Evolutionary conservation across 2,888 invertebrate species (phyloP).

Genomic region (Oscheius onirici): DNA sequence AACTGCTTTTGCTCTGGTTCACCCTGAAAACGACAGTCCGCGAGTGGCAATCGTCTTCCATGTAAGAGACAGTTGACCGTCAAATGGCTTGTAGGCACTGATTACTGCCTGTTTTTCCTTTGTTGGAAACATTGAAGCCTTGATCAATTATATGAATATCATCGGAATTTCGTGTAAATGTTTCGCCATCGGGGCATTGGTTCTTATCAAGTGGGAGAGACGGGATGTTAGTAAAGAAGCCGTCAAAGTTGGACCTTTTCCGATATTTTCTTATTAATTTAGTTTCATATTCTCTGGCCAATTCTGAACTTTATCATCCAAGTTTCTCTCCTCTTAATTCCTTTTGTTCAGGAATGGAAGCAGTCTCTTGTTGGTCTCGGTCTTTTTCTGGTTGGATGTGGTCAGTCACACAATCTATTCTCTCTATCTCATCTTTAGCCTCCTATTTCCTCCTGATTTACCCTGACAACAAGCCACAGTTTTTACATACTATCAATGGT

Average conservation of each 20-base stretch:
- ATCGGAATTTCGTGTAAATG: slow-evolving; percentile 34
- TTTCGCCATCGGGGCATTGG: slow-evolving; percentile 39
- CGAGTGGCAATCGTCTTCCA: slow-evolving; percentile 47
- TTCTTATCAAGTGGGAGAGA: slow-evolving; percentile 48
- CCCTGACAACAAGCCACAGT: background rate
- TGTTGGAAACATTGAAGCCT: slow-evolving; percentile 44
- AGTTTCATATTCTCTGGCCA: slow-evolving; percentile 47
- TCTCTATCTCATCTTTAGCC: no score
- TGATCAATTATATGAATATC: slow-evolving; percentile 47
- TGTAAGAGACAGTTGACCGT: slow-evolving; percentile 25
- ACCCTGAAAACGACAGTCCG: slow-evolving; percentile 53
- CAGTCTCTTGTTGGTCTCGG: background rate
- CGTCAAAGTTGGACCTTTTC: slow-evolving; percentile 30
- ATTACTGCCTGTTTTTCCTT: slow-evolving; percentile 46
- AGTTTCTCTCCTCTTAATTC: slow-evolving; percentile 44
- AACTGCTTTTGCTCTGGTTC: slow-evolving; percentile 46
- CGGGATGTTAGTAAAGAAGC: slow-evolving; percentile 43
- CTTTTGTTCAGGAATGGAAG: slow-evolving; percentile 27
- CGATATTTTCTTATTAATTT: slow-evolving; percentile 39
- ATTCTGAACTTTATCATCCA: slow-evolving; percentile 42
- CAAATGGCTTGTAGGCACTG: slow-evolving; percentile 39
- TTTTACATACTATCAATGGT: background rate
- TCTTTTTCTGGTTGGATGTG: background rate
- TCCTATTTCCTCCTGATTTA: no score
- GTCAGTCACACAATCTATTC: background rate